phyloP scores from a whole-genome alignment of 2,888 invertebrate genomes.

The Lottia scabra region DNA sequence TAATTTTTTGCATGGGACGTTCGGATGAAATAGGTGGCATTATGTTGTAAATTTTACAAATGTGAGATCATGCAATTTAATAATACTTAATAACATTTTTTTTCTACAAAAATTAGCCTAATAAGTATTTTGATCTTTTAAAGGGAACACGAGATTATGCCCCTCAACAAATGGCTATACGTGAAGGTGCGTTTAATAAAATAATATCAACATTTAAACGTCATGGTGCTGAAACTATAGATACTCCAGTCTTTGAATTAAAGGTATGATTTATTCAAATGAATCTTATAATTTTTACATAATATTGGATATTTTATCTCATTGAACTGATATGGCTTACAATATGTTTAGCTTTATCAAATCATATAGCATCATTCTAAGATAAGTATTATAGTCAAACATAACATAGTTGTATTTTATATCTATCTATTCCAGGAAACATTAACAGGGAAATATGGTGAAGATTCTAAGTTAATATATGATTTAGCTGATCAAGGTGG shows the following conservation, averaged over 20 bases:
- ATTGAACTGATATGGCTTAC: too few species aligned
- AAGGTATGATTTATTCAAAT: slow-evolving; percentile 75
- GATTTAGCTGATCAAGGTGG: slow-evolving; percentile 99
- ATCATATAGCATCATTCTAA: too few species aligned
- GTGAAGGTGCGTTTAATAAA: slow-evolving; percentile 83
- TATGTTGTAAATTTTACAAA: too few species aligned
- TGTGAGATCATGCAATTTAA: too few species aligned
- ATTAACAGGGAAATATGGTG: slow-evolving; percentile 98
- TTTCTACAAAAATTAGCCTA: background rate
- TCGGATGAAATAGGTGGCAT: background rate
- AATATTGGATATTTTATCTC: too few species aligned
- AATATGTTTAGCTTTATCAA: too few species aligned
- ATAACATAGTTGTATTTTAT: too few species aligned
- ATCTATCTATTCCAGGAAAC: slow-evolving; percentile 79
- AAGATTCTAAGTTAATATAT: slow-evolving; percentile 98
- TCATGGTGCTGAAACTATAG: slow-evolving; percentile 98
- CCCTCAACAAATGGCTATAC: slow-evolving; percentile 93
- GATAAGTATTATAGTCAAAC: too few species aligned
- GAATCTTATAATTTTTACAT: too few species aligned
- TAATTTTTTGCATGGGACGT: background rate
- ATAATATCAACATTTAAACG: slow-evolving; percentile 91
- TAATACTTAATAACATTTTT: background rate
- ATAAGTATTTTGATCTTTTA: slow-evolving; percentile 13
- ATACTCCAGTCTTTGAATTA: slow-evolving; percentile 97
- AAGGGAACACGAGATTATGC: slow-evolving; percentile 91